These are phyloP conservation scores for Cantharis nigra DNA, from an alignment of 2,888 invertebrate genomes.

Conservation along the genomic window DNA sequence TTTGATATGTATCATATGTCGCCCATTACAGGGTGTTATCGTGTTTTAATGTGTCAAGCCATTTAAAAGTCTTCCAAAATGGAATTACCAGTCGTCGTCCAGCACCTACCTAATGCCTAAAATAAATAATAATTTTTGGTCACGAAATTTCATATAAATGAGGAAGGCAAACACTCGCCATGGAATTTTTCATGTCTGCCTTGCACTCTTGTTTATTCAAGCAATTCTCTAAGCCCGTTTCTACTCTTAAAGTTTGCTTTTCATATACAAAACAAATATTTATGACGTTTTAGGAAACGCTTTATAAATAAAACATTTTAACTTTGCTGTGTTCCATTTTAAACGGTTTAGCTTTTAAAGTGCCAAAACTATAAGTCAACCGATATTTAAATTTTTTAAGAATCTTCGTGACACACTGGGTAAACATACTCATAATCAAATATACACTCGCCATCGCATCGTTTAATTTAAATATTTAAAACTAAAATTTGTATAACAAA, in stretches of 20 bases:
- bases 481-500: not conserved
- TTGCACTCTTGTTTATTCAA: slow-evolving; percentile 27
- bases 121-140: slow-evolving; percentile 25
- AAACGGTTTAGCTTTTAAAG: not conserved
- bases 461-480: not conserved
- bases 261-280: slow-evolving; percentile 30
- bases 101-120: slow-evolving; percentile 8
- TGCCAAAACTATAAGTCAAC: not conserved
- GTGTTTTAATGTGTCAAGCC: slow-evolving; percentile 1
- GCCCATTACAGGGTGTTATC: slow-evolving; percentile 5
- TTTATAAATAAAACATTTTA: slow-evolving; percentile 27
- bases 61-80: slow-evolving; percentile 8
- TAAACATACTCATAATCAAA: not conserved
- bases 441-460: not conserved
- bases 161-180: slow-evolving; percentile 23
- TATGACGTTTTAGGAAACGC: slow-evolving; percentile 28
- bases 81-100: slow-evolving; percentile 14
- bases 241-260: slow-evolving; percentile 23
- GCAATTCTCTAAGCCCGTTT: slow-evolving; percentile 26
- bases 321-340: slow-evolving; percentile 2
- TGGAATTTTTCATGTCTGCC: slow-evolving; percentile 27
- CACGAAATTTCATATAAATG: slow-evolving; percentile 28
- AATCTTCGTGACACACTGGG: not conserved
- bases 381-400: not conserved
- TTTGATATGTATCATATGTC: slow-evolving; percentile 23